Base-by-base conservation (phyloP, 53 echinoderm and acorn worm genomes). In the Crossaster papposus region DNA sequence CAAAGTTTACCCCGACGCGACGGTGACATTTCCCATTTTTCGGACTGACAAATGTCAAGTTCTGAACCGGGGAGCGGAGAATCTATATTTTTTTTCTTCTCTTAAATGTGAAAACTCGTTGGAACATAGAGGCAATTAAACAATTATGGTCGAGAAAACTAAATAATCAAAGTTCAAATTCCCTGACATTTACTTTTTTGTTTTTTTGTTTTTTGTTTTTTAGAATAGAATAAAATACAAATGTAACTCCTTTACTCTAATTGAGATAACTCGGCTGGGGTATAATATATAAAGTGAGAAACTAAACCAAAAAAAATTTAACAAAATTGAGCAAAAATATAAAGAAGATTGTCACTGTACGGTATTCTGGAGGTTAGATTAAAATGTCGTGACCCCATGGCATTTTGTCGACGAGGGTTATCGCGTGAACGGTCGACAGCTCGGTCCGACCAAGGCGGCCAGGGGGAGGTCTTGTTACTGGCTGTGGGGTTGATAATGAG, bases 331-430 rank as follows among this genome's bases (percentile, higher is more conserved):
- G n/a, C n/a, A n/a, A n/a, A 44, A 5, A 7, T 44, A 44, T 7
- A 44, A 44, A 44, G 44, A 1, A 44, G 9, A 44, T 5, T 44
- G 87, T 87, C 32, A 87, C 77, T 54, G 62, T 34, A 35, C 11
- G 30, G 18, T 31, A 22, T 30, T 36, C 52, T 64, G 1, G 36
- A 54, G 55, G 18, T 51, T n/a, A 76, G 76, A 87, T 75, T 58
- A 87, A 87, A 87, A 87, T 87, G 77, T 58, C 77, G 76, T 76
- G 87, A 87, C 87, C 87, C 63, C 26, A 12, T 87, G 87, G 77
- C 76, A 87, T 87, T 76, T 87, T 2, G 33, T 72, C 79, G n/a
- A 54, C 53, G 2, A 33, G 72, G 72, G 83, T 70, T 68, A 30
- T 83, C 68, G 65, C 68, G 50, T n/a, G n/a, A 24, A 38, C 38